Evolutionary conservation across 2,797 vertebrate species (phyloP).

Genomic region (Melanogrammus aeglefinus): DNA sequence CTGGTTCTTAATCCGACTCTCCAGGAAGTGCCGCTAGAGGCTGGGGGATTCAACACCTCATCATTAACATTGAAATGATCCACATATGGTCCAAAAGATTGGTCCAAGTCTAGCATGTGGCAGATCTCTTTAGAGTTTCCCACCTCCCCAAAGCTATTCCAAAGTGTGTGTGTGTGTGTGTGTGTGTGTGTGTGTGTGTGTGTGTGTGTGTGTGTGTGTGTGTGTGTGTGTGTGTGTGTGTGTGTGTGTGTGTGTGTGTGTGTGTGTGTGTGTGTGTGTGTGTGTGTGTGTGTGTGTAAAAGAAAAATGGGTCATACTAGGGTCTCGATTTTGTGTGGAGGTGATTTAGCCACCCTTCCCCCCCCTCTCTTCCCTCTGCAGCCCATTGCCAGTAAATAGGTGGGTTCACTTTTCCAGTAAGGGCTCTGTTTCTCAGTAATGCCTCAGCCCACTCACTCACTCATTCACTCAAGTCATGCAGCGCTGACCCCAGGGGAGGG

Average conservation of each 20-base stretch:
- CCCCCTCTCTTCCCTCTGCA: neutral
- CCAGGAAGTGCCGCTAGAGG: slow-evolving; percentile 7
- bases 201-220: neutral
- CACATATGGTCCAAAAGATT: neutral
- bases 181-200: neutral
- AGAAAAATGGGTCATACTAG: slow-evolving; percentile 32
- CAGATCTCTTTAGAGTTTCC: neutral
- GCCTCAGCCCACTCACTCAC: slow-evolving; percentile 34
- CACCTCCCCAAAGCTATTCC: neutral
- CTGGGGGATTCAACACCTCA: neutral
- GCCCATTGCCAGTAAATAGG: slow-evolving; percentile 62
- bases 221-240: neutral
- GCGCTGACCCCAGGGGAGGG: slow-evolving; percentile 55
- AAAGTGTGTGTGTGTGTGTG: neutral
- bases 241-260: neutral
- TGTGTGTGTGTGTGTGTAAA: neutral
- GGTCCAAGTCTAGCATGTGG: neutral
- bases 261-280: neutral
- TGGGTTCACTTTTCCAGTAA: slow-evolving; percentile 67
- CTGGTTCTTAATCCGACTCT: slow-evolving; percentile 37
- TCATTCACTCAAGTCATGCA: slow-evolving; percentile 17
- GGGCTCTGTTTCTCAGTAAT: slow-evolving; percentile 61
- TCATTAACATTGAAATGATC: neutral
- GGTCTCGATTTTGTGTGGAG: slow-evolving; percentile 13
- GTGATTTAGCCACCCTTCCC: neutral